Percentiles rank a stretch among this genome's conserved stretches.
phyloP scores from a whole-genome alignment of 1,140 invertebrate species.

The Trissolcus basalis region DNA sequence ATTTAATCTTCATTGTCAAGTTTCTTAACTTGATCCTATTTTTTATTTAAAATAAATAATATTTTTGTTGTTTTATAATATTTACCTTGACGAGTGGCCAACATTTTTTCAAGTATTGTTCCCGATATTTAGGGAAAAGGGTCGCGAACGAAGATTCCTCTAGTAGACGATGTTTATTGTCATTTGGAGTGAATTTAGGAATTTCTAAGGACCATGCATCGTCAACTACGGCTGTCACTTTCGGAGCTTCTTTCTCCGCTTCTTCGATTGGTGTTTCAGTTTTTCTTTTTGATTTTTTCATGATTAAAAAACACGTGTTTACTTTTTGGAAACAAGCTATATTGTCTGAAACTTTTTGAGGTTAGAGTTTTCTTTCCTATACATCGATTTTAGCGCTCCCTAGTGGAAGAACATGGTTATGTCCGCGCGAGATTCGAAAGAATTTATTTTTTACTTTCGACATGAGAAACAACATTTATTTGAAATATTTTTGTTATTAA shows the following conservation, averaged over 20 bases:
- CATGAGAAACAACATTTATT: too few relatives aligned
- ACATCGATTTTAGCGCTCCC: too few relatives aligned
- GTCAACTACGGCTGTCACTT: conserved; percentile 79
- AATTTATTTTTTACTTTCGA: too few relatives aligned
- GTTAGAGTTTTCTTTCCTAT: too few relatives aligned
- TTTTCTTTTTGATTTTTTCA: conserved; percentile 29
- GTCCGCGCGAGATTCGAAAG: too few relatives aligned
- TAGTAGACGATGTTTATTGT: conserved; percentile 89
- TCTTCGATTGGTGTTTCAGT: conserved; percentile 62
- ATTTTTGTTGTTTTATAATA: neutral
- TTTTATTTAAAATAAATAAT: neutral
- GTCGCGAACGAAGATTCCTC: conserved; percentile 88
- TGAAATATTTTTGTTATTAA: too few relatives aligned
- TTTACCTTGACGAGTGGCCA: conserved; percentile 93
- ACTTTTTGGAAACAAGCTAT: neutral
- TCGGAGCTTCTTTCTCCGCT: conserved; percentile 63
- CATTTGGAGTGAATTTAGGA: conserved; percentile 90
- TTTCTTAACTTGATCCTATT: too few relatives aligned
- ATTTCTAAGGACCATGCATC: conserved; percentile 93
- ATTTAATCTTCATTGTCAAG: too few relatives aligned
- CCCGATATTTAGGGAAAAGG: conserved; percentile 93
- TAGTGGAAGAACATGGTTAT: too few relatives aligned
- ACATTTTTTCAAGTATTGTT: conserved; percentile 96
- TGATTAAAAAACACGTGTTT: neutral
- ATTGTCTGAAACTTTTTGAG: neutral